Conservation (phyloP, 2,797 vertebrate species). For the Periparus ater region DNA sequence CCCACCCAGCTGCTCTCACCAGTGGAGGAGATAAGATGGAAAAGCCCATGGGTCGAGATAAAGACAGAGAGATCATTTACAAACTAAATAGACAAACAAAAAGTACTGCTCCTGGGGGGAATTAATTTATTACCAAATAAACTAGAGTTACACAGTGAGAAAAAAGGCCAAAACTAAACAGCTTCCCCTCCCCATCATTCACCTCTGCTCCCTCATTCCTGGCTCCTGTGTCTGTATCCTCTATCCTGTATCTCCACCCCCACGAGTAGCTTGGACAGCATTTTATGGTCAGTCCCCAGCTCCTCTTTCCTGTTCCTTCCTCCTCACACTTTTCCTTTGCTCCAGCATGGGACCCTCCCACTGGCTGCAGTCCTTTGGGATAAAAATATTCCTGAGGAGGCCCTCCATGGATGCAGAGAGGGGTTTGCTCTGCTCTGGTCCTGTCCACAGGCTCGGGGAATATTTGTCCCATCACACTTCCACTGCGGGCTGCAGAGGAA, state of each 20-base stretch:
- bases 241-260: not conserved
- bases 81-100: not conserved
- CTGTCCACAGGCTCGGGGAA: not conserved
- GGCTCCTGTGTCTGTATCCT: not conserved
- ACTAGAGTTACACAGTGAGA: not conserved
- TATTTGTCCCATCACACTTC: fast-evolving
- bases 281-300: not conserved
- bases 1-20: not conserved
- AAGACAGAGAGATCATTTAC: not conserved
- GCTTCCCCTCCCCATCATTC: too few relatives aligned
- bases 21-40: not conserved
- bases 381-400: not conserved
- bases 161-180: not conserved
- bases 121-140: not conserved
- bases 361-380: not conserved
- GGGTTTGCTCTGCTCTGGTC: not conserved
- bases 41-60: not conserved
- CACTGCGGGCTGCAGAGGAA: not conserved
- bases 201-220: fast-evolving
- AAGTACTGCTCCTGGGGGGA: not conserved
- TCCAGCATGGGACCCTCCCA: not conserved
- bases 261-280: fast-evolving
- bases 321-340: not conserved
- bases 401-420: fast-evolving
- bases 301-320: not conserved